A percentile compares a stretch with the other conserved stretches of the same genome.
Evolutionary conservation across 2,888 invertebrate species (phyloP).

Genomic region (Dromius quadrimaculatus): DNA sequence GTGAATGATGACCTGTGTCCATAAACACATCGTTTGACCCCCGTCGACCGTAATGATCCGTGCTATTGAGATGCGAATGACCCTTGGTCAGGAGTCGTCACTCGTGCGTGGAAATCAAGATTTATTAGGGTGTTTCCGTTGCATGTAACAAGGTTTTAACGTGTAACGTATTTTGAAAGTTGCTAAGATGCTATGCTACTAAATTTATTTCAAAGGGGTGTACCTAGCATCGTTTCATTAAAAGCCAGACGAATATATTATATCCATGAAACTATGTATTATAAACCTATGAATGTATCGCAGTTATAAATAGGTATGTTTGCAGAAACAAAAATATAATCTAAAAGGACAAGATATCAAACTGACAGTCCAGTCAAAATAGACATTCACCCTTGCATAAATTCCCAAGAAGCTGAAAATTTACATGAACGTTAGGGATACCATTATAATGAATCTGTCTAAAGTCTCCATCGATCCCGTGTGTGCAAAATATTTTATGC

Average conservation of each 20-base stretch:
- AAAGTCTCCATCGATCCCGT: too few relatives aligned
- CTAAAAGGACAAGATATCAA: too few relatives aligned
- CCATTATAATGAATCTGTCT: too few relatives aligned
- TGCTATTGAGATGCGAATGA: slow-evolving; percentile 39
- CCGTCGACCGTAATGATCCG: slow-evolving; percentile 41
- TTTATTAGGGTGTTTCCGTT: slow-evolving; percentile 36
- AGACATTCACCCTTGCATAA: too few relatives aligned
- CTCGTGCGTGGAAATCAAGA: slow-evolving; percentile 35
- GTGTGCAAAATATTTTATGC: too few relatives aligned
- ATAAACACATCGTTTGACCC: slow-evolving; percentile 56
- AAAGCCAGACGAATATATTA: not conserved
- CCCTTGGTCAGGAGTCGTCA: slow-evolving; percentile 24
- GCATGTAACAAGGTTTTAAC: slow-evolving; percentile 30
- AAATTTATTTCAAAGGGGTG: not conserved
- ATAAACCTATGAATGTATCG: too few relatives aligned
- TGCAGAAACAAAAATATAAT: too few relatives aligned
- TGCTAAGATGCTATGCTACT: not conserved
- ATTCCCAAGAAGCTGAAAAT: too few relatives aligned
- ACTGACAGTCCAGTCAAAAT: too few relatives aligned
- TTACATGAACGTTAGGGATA: too few relatives aligned
- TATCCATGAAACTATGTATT: too few relatives aligned
- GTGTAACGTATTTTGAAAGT: slow-evolving; percentile 33
- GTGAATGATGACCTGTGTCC: slow-evolving; percentile 55
- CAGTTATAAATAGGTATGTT: too few relatives aligned
- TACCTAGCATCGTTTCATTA: not conserved